phyloP scores from a whole-genome alignment of 2,113 vertebrate genomes.

The Pelusios castaneus region DNA sequence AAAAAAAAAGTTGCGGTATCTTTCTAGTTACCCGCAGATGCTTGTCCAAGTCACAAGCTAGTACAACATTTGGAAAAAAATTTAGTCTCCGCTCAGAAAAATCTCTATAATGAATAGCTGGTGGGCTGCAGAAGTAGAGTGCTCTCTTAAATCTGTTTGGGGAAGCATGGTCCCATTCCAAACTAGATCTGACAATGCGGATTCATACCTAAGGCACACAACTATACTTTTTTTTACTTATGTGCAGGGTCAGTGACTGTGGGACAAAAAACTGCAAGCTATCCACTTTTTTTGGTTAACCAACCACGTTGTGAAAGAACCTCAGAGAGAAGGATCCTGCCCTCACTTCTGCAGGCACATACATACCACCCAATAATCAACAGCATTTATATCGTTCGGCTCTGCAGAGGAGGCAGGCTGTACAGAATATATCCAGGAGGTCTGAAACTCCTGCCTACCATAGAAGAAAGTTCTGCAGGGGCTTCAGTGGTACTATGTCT shows the following conservation, averaged over 20 bases:
- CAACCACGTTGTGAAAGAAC: background rate
- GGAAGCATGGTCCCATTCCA: background rate
- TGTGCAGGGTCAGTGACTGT: background rate
- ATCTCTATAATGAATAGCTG: background rate
- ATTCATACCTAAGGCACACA: background rate
- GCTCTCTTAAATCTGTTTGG: background rate
- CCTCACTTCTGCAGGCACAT: background rate
- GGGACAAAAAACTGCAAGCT: background rate
- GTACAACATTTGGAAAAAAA: background rate
- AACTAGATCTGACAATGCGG: background rate
- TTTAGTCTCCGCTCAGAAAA: conserved; percentile 7
- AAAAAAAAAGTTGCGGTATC: background rate
- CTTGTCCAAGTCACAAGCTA: background rate
- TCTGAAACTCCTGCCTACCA: background rate
- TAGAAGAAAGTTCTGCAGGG: background rate
- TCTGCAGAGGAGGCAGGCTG: background rate
- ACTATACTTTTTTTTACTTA: background rate
- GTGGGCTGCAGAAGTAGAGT: background rate
- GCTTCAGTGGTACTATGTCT: background rate
- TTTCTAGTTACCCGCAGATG: background rate
- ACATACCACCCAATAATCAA: background rate
- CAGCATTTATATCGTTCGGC: background rate
- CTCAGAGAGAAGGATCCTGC: background rate
- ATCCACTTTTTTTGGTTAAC: background rate
- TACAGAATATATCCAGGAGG: background rate